These are phyloP conservation scores for Panulirus ornatus DNA, from an alignment of 1,140 invertebrate genomes.

Conservation along the genomic window DNA sequence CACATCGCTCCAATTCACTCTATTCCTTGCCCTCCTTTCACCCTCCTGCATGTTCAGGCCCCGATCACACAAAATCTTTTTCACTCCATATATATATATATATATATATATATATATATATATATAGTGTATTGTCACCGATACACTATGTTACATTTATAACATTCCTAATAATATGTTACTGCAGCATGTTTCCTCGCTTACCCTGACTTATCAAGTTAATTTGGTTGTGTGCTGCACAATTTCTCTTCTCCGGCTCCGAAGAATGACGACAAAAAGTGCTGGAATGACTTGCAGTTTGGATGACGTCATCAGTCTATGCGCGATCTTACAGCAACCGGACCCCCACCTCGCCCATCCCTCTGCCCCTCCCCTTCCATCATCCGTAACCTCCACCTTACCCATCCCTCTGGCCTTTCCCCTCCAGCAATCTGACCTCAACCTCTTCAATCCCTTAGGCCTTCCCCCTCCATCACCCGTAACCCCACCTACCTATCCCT, in stretches of 20 bases:
- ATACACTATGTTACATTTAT: neutral
- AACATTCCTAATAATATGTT: neutral
- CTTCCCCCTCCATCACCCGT: too few relatives aligned
- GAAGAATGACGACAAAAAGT: too few relatives aligned
- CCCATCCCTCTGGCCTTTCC: neutral
- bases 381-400: neutral
- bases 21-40: too few relatives aligned
- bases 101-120: too few relatives aligned
- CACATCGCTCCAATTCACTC: too few relatives aligned
- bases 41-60: too few relatives aligned
- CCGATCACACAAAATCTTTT: too few relatives aligned
- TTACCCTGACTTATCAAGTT: neutral
- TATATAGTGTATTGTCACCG: too few relatives aligned
- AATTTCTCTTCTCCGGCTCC: constrained; percentile 6
- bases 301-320: constrained; percentile 32
- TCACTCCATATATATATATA: too few relatives aligned
- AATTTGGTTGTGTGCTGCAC: neutral
- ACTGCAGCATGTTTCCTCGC: neutral
- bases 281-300: constrained; percentile 27
- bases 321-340: too few relatives aligned
- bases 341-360: too few relatives aligned
- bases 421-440: neutral
- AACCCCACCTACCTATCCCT: neutral
- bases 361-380: too few relatives aligned
- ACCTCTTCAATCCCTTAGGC: neutral